These are phyloP conservation scores for Carassius auratus DNA, from an alignment of 2,113 vertebrate genomes.

Conservation along the genomic window DNA sequence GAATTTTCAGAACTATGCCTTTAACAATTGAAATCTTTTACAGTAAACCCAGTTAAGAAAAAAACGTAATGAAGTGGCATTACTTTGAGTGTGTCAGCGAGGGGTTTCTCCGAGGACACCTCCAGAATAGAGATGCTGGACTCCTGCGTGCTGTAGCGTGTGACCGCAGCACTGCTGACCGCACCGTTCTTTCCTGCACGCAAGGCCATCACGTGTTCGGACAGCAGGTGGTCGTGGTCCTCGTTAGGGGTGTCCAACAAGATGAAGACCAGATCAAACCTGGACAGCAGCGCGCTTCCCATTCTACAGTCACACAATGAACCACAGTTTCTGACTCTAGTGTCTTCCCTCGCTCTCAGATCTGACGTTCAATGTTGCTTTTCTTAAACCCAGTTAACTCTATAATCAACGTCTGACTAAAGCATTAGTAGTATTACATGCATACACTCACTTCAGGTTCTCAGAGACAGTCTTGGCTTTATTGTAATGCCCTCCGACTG, in stretches of 20 bases:
- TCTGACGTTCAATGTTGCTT: too few species aligned
- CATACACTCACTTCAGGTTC: conserved; percentile 87
- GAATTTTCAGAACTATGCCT: too few species aligned
- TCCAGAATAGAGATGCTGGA: conserved; percentile 83
- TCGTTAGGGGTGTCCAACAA: conserved; percentile 94
- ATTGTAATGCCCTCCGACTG: conserved; percentile 95
- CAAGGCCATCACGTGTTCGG: conserved; percentile 93
- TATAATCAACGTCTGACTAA: background rate
- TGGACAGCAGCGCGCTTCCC: conserved; percentile 92
- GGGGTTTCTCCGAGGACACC: conserved; percentile 77
- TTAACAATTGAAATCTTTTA: background rate
- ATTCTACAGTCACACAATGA: conserved; percentile 75
- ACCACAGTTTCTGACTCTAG: too few species aligned
- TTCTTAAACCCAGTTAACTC: background rate
- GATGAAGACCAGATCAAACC: conserved; percentile 96
- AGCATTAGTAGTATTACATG: background rate
- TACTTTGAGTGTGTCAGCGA: conserved; percentile 90
- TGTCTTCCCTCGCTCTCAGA: too few species aligned
- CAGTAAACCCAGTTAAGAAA: background rate
- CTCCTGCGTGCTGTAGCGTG: conserved; percentile 69
- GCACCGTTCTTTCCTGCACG: conserved; percentile 77
- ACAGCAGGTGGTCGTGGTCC: conserved; percentile 91
- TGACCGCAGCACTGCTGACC: conserved; percentile 72
- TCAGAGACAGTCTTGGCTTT: conserved; percentile 95
- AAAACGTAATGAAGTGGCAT: background rate